Base-by-base conservation (phyloP, 2,797 vertebrate genomes). In the Syngnathus acus region DNA sequence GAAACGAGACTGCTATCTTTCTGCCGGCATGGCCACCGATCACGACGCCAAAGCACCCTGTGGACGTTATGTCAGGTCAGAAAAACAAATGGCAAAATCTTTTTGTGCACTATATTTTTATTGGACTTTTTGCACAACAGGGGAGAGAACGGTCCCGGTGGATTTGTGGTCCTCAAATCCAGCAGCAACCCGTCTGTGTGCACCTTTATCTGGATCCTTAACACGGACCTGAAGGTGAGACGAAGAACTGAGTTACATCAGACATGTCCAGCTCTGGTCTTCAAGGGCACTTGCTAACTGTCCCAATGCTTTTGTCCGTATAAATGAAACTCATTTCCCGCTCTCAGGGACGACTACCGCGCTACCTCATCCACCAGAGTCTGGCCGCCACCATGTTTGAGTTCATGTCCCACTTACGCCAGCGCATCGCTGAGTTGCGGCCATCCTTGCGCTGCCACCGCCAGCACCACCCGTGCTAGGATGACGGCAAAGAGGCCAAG, bases 371-470 rank as follows among this genome's bases (percentile, higher is more conserved):
- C 89, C 92, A 98, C 84, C 96, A 98, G 90, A 98, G 94, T 82
- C 88, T 99, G 65, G 92, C 94, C 0, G 94, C 94, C 88, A 97
- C 95, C 88, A 99, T 99, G 97, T 96, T 98, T 39, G 96, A 98
- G 65, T 99, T 98, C 75, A 87, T 94, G 88, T 88, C 90, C 67
- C 92, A 96, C 87, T 89, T 99, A 68, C 94, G 97, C 1, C 94
- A 93, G 77, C 93, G 92, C 0, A 78, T 97, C 23, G 0, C 73
- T 0, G 94, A 97, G 40, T 77, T 95, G 62, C 84, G 89, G 50
- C 63, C 73, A 0, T 13, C 82, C 0, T 68, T 66, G 16, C 82
- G 67, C 65, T 77, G 76, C 67, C 76, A 70, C 47, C 77, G 65
- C 63, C 77, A 65, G 74, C 10, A 10, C 6, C 55, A 57, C 55